These are phyloP conservation scores for Drosophila carrolli DNA, from an alignment of 1,140 invertebrate species.

Conservation along the genomic window DNA sequence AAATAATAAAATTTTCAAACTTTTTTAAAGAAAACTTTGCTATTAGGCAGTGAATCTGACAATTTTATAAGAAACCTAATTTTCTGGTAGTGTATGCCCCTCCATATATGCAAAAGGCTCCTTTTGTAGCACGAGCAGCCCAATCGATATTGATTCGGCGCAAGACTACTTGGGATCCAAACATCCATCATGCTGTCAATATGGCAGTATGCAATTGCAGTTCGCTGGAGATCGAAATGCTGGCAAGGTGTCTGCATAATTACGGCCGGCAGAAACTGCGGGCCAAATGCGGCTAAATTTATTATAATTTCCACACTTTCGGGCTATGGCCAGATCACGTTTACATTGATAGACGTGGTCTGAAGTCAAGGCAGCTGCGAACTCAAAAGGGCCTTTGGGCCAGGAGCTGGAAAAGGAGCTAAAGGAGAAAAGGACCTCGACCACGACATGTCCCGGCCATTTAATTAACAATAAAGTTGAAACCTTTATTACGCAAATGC, in stretches of 20 bases:
- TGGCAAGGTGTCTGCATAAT: slow-evolving; percentile 74
- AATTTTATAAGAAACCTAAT: background rate
- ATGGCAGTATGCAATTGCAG: slow-evolving; percentile 63
- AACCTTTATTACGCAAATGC: slow-evolving; percentile 69
- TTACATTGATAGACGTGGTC: slow-evolving; percentile 71
- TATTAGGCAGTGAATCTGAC: too few species aligned
- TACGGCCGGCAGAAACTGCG: slow-evolving; percentile 56
- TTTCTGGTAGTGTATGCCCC: background rate
- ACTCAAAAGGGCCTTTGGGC: slow-evolving; percentile 42
- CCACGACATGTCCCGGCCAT: slow-evolving; percentile 42
- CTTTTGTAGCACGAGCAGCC: slow-evolving; percentile 4
- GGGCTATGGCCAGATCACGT: slow-evolving; percentile 40
- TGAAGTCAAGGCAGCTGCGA: slow-evolving; percentile 24
- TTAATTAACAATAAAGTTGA: slow-evolving; percentile 82
- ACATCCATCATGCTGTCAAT: slow-evolving; percentile 79
- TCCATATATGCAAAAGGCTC: slow-evolving; percentile 47
- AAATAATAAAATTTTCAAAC: too few species aligned
- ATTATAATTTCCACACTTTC: slow-evolving; percentile 81
- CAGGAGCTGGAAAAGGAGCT: background rate
- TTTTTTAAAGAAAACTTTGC: too few species aligned
- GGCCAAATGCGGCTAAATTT: slow-evolving; percentile 67
- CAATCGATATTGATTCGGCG: slow-evolving; percentile 54
- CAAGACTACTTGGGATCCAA: slow-evolving; percentile 56
- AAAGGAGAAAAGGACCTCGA: background rate
- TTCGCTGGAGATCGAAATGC: slow-evolving; percentile 8